Conservation (phyloP, 2,113 vertebrate genomes). For the Castor canadensis region DNA sequence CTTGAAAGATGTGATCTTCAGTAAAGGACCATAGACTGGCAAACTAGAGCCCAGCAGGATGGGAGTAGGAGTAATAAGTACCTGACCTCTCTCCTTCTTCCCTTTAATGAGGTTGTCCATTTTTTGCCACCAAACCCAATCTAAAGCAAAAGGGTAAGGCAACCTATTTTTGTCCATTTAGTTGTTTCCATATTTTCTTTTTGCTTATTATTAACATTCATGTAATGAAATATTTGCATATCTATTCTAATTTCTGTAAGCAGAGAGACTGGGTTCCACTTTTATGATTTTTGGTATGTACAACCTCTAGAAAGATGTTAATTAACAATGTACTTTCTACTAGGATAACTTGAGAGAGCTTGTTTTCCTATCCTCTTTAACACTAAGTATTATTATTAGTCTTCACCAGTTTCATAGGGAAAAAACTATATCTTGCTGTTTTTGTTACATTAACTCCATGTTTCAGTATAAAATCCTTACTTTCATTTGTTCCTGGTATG, state of each 20-base stretch:
- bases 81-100: neutral
- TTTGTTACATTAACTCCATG: constrained; percentile 2
- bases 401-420: neutral
- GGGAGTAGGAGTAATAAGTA: neutral
- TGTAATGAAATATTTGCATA: neutral
- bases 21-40: neutral
- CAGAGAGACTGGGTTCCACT: neutral
- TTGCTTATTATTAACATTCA: neutral
- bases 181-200: neutral
- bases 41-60: neutral
- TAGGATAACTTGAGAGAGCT: neutral
- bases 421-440: neutral
- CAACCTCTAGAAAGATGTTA: neutral
- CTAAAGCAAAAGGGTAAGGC: neutral
- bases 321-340: neutral
- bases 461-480: constrained; percentile 15
- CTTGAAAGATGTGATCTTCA: neutral
- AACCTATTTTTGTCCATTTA: neutral
- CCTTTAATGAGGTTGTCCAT: neutral
- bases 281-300: neutral
- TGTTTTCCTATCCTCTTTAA: neutral
- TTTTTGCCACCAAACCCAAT: neutral
- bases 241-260: constrained; percentile 1
- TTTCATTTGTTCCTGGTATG: neutral
- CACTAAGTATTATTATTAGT: neutral